phyloP scores from a whole-genome alignment of 2,113 vertebrate species.

The Sphyrna mokarran region DNA sequence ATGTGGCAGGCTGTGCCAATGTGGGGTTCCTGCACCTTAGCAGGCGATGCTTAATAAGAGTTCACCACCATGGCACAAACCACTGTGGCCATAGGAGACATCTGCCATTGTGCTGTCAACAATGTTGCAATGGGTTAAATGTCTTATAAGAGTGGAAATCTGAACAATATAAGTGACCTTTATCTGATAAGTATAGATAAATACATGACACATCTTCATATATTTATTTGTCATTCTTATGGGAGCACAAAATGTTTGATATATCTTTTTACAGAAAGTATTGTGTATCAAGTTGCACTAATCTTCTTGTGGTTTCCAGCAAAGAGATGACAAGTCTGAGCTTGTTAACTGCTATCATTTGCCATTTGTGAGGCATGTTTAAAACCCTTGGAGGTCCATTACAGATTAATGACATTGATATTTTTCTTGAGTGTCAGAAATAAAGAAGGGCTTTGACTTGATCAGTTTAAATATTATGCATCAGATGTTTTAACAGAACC shows the following conservation, averaged over 20 bases:
- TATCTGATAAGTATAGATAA: background rate
- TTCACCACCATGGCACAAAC: too few relatives aligned
- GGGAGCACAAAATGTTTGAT: background rate
- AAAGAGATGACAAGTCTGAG: background rate
- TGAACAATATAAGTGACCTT: background rate
- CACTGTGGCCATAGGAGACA: too few relatives aligned
- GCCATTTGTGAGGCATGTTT: background rate
- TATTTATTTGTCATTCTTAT: background rate
- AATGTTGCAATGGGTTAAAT: background rate
- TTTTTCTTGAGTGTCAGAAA: background rate
- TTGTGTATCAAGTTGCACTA: background rate
- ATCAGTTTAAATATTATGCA: constrained; percentile 26
- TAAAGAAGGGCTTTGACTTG: background rate
- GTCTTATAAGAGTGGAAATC: background rate
- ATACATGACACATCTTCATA: background rate
- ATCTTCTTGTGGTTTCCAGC: background rate
- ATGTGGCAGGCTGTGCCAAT: too few relatives aligned
- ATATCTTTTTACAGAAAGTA: background rate
- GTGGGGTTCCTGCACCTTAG: too few relatives aligned
- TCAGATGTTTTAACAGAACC: background rate
- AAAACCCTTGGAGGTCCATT: background rate
- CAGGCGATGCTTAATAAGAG: too few relatives aligned
- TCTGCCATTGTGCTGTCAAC: background rate
- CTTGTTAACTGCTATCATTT: background rate
- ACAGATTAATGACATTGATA: constrained; percentile 16